A percentile compares a stretch with the other conserved stretches of the same genome.
phyloP scores from a whole-genome alignment of 1,140 invertebrate species.

The Hyles euphorbiae region DNA sequence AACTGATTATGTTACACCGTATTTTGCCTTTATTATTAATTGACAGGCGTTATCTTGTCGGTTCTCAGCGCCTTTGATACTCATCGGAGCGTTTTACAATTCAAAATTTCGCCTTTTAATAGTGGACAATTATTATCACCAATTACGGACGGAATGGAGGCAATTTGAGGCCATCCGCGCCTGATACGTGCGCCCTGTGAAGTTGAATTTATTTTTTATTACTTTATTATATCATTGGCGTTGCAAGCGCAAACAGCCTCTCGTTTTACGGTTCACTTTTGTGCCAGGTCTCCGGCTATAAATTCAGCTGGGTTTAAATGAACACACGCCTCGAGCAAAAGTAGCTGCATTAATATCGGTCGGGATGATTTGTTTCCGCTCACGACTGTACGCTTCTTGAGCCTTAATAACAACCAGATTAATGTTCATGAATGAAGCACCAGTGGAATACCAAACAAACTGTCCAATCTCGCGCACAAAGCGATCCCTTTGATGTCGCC shows the following conservation, averaged over 20 bases:
- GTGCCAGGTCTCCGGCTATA: slow-evolving; percentile 50
- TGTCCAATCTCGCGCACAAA: slow-evolving; percentile 7
- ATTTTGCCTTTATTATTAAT: slow-evolving; percentile 71
- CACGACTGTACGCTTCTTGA: slow-evolving; percentile 38
- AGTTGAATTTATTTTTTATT: slow-evolving; percentile 51
- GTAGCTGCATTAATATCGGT: slow-evolving; percentile 51
- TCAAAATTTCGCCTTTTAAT: neutral
- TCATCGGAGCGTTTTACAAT: neutral
- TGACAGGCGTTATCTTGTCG: slow-evolving; percentile 55
- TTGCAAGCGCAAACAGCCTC: slow-evolving; percentile 46
- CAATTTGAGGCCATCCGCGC: slow-evolving; percentile 38
- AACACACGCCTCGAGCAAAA: slow-evolving; percentile 41
- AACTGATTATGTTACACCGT: slow-evolving; percentile 71
- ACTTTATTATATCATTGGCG: slow-evolving; percentile 57
- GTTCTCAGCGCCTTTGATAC: slow-evolving; percentile 3
- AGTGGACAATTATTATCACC: slow-evolving; percentile 6
- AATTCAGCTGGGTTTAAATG: slow-evolving; percentile 49
- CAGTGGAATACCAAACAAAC: slow-evolving; percentile 11
- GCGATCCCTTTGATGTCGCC: slow-evolving; percentile 35
- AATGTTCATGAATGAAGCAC: slow-evolving; percentile 24
- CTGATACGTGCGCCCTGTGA: slow-evolving; percentile 31
- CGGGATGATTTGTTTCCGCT: slow-evolving; percentile 53
- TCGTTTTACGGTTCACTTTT: slow-evolving; percentile 58
- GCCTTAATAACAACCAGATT: slow-evolving; percentile 48
- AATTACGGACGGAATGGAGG: slow-evolving; percentile 39